phyloP scores from a whole-genome alignment of 2,888 invertebrate species.

The Coremacera marginata region DNA sequence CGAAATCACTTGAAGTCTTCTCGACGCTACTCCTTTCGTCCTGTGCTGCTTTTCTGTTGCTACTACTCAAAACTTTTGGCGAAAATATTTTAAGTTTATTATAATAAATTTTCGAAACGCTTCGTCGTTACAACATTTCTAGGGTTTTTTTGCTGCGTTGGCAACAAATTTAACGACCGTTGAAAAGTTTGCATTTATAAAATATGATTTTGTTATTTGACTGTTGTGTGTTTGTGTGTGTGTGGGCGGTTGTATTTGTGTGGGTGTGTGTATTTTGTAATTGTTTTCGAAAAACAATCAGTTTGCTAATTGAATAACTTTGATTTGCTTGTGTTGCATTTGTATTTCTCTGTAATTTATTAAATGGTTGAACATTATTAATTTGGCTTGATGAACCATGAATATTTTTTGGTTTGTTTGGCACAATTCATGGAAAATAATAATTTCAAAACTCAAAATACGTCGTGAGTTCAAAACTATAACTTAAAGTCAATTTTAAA shows the following conservation, averaged over 20 bases:
- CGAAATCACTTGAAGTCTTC: conserved; percentile 14
- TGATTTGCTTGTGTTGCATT: no score
- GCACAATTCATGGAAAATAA: background rate
- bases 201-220: conserved; percentile 12
- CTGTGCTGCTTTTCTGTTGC: background rate
- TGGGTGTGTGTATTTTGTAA: background rate
- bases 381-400: background rate
- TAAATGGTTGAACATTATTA: background rate
- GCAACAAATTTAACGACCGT: conserved; percentile 18
- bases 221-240: background rate
- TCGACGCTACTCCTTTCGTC: background rate
- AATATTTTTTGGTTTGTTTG: background rate
- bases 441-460: background rate
- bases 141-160: background rate
- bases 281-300: conserved; percentile 10
- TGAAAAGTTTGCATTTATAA: conserved; percentile 10
- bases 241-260: background rate
- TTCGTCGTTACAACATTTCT: background rate
- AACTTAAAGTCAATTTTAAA: no score
- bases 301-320: conserved; percentile 7
- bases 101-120: background rate
- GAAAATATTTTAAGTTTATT: conserved; percentile 6
- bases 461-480: no score
- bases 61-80: background rate
- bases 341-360: background rate